Evolutionary conservation across 2,113 vertebrate species (phyloP).

Genomic region (Chascanopsetta lugubris): DNA sequence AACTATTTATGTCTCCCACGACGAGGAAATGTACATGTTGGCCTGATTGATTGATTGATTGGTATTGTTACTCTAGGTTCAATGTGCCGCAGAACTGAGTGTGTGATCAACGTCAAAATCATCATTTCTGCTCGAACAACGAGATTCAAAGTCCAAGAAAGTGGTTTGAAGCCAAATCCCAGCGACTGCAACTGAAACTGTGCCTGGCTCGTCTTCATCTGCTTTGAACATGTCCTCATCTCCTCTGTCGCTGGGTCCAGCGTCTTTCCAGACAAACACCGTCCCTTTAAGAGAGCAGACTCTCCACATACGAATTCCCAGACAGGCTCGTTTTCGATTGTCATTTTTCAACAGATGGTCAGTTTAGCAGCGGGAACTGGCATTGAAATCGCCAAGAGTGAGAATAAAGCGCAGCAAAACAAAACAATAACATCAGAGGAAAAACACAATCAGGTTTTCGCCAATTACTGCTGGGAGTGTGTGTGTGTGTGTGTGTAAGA

Average conservation of each 20-base stretch:
- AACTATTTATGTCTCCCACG: too few species aligned
- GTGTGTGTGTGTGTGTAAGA: background rate
- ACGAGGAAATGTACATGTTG: too few species aligned
- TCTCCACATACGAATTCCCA: background rate
- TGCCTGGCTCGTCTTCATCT: background rate
- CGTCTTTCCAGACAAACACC: background rate
- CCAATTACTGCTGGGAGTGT: slow-evolving; percentile 1
- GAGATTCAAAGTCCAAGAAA: too few species aligned
- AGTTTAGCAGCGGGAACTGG: too few species aligned
- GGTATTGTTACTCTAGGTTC: too few species aligned
- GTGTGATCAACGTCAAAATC: too few species aligned
- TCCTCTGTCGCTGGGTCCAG: background rate
- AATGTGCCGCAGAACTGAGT: too few species aligned
- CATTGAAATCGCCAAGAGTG: background rate
- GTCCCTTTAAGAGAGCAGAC: background rate
- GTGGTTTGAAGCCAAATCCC: too few species aligned
- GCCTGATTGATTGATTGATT: too few species aligned
- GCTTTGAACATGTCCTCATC: background rate
- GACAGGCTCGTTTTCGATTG: background rate
- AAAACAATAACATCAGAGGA: background rate
- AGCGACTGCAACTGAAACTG: too few species aligned
- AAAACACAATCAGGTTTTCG: slow-evolving; percentile 11
- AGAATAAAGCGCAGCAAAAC: background rate
- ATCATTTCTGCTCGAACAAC: too few species aligned
- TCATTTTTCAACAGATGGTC: background rate